phyloP scores from a whole-genome alignment of 2,113 vertebrate genomes.

The Agelaius tricolor region DNA sequence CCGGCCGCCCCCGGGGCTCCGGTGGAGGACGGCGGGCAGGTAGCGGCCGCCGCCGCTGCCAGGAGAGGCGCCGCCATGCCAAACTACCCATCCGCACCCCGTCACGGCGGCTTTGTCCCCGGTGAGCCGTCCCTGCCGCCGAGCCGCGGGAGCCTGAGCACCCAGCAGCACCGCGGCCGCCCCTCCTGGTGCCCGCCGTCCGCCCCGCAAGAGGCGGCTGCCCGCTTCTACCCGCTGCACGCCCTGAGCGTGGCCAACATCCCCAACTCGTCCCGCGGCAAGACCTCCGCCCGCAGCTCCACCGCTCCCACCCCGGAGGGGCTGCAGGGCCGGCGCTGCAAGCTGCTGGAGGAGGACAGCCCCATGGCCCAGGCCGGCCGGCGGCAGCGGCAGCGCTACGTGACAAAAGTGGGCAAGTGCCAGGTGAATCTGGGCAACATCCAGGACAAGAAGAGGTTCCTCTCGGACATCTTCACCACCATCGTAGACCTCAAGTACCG shows the following conservation, averaged over 20 bases:
- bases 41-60: background rate
- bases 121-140: background rate
- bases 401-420: conserved; percentile 85
- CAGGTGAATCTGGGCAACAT: conserved; percentile 83
- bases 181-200: background rate
- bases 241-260: conserved; percentile 19
- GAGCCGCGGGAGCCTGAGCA: background rate
- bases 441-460: conserved; percentile 80
- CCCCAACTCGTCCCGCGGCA: background rate
- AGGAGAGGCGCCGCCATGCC: conserved; percentile 35
- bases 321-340: conserved; percentile 71
- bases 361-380: background rate
- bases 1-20: background rate
- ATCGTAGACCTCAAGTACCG: conserved; percentile 85
- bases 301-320: background rate
- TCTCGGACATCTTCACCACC: conserved; percentile 86
- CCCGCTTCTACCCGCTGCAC: background rate
- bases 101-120: background rate
- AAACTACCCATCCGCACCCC: background rate
- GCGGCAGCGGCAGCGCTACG: conserved; percentile 79
- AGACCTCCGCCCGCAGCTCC: background rate
- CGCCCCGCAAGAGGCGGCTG: background rate
- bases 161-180: background rate
- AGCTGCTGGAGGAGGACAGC: conserved; percentile 77
- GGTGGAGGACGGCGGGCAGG: background rate